These are phyloP conservation scores for Ptilorrhoa leucosticta DNA, from an alignment of 2,113 vertebrate species.

Conservation along the genomic window DNA sequence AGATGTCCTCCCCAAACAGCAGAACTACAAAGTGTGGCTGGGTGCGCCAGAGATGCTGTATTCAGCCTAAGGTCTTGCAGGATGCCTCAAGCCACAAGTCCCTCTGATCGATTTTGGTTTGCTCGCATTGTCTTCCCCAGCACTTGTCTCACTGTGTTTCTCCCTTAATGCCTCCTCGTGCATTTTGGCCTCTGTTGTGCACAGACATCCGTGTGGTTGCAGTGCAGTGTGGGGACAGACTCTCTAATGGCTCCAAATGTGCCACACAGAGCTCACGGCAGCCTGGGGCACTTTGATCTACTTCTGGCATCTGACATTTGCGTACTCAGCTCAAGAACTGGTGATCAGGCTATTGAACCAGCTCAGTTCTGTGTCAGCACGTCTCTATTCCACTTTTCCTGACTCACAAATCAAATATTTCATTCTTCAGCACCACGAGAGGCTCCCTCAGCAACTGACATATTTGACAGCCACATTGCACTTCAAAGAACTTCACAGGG, in stretches of 20 bases:
- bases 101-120: not conserved
- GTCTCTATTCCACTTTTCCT: not conserved
- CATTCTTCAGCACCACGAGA: not conserved
- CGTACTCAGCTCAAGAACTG: not conserved
- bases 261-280: fast-evolving
- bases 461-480: not conserved
- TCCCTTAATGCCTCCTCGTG: not conserved
- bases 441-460: not conserved
- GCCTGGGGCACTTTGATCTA: not conserved
- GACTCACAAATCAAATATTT: not conserved
- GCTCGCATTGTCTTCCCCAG: not conserved
- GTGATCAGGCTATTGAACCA: not conserved
- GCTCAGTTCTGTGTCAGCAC: not conserved
- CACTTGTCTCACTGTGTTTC: not conserved
- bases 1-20: fast-evolving
- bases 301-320: not conserved
- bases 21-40: not conserved
- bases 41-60: not conserved
- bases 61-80: not conserved
- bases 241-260: not conserved
- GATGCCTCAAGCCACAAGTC: not conserved
- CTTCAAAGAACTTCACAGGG: slow-evolving; percentile 22
- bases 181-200: not conserved
- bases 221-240: not conserved
- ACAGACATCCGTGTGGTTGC: fast-evolving